Conservation (phyloP, 2,113 vertebrate species). For the Nycticryphes semicollaris region DNA sequence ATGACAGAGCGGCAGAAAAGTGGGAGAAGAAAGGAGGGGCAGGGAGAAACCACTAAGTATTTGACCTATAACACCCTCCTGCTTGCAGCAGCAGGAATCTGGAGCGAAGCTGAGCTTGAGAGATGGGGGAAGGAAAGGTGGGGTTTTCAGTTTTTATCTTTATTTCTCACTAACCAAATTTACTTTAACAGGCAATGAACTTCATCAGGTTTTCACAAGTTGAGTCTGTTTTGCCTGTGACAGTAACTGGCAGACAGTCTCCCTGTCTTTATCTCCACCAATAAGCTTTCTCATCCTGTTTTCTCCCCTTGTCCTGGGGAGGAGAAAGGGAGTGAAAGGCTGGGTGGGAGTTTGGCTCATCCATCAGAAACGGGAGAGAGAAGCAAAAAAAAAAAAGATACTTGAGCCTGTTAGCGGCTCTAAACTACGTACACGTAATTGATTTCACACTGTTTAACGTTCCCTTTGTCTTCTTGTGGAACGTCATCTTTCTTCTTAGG, state of each 20-base stretch:
- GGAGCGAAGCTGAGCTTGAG: not conserved
- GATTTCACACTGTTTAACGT: constrained; percentile 94
- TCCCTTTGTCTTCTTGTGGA: constrained; percentile 93
- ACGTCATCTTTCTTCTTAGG: constrained; percentile 88
- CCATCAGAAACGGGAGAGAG: not conserved
- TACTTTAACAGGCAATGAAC: not conserved
- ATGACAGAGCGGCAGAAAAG: not conserved
- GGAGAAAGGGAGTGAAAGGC: not conserved
- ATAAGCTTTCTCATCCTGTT: not conserved
- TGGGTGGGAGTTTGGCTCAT: not conserved
- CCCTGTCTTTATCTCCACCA: not conserved
- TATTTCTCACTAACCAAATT: not conserved
- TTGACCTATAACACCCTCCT: not conserved
- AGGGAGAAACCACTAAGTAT: not conserved
- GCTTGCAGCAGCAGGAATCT: not conserved
- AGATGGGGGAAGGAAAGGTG: not conserved
- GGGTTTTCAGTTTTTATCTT: not conserved
- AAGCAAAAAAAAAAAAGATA: not conserved
- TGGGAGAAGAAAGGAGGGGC: not conserved
- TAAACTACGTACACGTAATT: constrained; percentile 90
- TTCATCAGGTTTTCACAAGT: not conserved
- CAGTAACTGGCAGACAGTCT: not conserved
- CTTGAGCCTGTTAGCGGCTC: not conserved
- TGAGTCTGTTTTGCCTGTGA: not conserved
- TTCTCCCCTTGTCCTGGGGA: not conserved